A percentile compares a stretch with the other conserved stretches of the same genome.
Conservation (phyloP, 1,140 invertebrate genomes). For the Drosophila suzukii region DNA sequence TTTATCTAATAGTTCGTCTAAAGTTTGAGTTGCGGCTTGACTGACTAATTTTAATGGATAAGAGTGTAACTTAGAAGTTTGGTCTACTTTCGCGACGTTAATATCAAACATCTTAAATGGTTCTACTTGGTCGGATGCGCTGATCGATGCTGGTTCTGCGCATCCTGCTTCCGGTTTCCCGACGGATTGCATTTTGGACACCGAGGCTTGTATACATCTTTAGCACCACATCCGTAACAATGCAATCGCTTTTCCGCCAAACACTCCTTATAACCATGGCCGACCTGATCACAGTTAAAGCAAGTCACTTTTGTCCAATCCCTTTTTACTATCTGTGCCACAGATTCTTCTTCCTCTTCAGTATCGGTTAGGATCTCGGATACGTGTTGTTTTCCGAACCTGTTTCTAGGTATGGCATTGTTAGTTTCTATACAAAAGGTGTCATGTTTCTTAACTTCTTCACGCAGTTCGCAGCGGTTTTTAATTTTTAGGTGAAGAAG, state of each 20-base stretch:
- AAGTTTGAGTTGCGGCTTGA: conserved; percentile 1
- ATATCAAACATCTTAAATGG: neutral
- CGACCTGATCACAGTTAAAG: conserved; percentile 10
- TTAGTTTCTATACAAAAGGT: conserved; percentile 10
- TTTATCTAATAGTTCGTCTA: conserved; percentile 3
- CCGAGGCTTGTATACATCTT: conserved; percentile 12
- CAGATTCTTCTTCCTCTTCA: conserved; percentile 1
- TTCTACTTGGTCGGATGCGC: conserved; percentile 1
- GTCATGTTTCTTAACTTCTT: conserved; percentile 18
- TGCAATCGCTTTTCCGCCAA: conserved; percentile 7
- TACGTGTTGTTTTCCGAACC: conserved; percentile 2
- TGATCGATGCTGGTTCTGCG: conserved; percentile 14
- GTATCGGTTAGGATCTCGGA: conserved; percentile 5
- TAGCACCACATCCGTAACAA: conserved; percentile 23
- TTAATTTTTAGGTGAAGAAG: conserved; percentile 14
- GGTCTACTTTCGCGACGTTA: neutral
- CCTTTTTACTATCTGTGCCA: conserved; percentile 1
- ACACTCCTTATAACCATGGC: conserved; percentile 16
- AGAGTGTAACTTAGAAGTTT: neutral
- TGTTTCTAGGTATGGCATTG: neutral
- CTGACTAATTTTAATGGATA: neutral
- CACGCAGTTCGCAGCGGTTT: conserved; percentile 1
- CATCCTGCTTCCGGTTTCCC: conserved; percentile 14
- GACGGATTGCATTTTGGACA: conserved; percentile 20
- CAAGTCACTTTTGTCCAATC: conserved; percentile 10